Evolutionary conservation across 2,113 vertebrate genomes (phyloP).

Genomic region (Spermophilus dauricus): DNA sequence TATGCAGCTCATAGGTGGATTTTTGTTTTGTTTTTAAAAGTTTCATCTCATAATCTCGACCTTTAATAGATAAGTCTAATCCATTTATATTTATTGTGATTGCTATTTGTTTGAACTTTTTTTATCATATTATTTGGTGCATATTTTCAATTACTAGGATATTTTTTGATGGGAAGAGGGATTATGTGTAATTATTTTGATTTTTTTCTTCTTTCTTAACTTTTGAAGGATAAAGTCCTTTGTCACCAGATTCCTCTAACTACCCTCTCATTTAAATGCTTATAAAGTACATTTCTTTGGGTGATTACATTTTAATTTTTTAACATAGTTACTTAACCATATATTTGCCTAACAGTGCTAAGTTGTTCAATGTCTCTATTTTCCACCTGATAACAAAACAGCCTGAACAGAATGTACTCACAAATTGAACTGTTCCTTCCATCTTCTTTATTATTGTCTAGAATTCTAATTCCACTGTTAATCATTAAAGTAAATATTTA

Average conservation of each 20-base stretch:
- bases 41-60: slow-evolving; percentile 36
- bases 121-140: not conserved
- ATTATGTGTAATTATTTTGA: not conserved
- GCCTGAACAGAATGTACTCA: not conserved
- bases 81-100: slow-evolving; percentile 71
- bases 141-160: slow-evolving; percentile 6
- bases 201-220: slow-evolving; percentile 34
- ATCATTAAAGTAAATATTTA: slow-evolving; percentile 28
- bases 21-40: not conserved
- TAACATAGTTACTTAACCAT: not conserved
- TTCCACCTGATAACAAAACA: not conserved
- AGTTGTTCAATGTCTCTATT: slow-evolving; percentile 2
- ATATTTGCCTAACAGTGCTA: slow-evolving; percentile 10
- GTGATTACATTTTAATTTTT: slow-evolving; percentile 1
- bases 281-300: slow-evolving; percentile 16
- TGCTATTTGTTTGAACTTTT: slow-evolving; percentile 1
- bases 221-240: slow-evolving; percentile 14
- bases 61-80: slow-evolving; percentile 59
- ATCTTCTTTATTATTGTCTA: slow-evolving; percentile 7
- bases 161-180: too few relatives aligned
- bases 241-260: not conserved
- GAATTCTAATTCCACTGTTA: not conserved
- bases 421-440: not conserved
- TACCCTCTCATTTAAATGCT: not conserved
- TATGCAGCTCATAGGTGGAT: not conserved